phyloP scores from a whole-genome alignment of 1,140 invertebrate species.

The Drosophila arawakana region DNA sequence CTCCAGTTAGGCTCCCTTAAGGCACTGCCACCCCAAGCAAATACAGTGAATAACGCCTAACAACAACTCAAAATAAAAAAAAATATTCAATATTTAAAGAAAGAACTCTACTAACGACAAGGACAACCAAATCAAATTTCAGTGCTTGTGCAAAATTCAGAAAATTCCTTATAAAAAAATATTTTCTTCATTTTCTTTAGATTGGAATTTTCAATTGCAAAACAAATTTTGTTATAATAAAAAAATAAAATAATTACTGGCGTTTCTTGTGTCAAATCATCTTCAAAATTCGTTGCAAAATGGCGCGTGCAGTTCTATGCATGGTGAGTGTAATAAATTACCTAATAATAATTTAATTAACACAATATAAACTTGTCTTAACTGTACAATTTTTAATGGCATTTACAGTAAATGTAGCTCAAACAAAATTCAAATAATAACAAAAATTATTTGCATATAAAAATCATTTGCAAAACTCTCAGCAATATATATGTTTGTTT shows the following conservation, averaged over 20 bases:
- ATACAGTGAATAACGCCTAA: slow-evolving; percentile 45
- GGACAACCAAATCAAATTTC: slow-evolving; percentile 31
- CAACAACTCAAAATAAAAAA: slow-evolving; percentile 16
- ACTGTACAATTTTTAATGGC: slow-evolving; percentile 9
- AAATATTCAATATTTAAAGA: slow-evolving; percentile 23
- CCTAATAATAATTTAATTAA: slow-evolving; percentile 1
- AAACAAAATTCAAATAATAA: not conserved
- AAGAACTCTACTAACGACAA: slow-evolving; percentile 29
- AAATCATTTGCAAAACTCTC: no score
- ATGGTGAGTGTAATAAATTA: slow-evolving; percentile 71
- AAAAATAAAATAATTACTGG: slow-evolving; percentile 70
- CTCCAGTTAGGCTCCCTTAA: slow-evolving; percentile 79
- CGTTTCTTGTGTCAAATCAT: slow-evolving; percentile 70
- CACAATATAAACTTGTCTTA: slow-evolving; percentile 1
- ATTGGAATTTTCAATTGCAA: slow-evolving; percentile 72
- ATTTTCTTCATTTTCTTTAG: slow-evolving; percentile 67
- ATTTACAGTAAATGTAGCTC: slow-evolving; percentile 9
- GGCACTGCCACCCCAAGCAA: slow-evolving; percentile 47
- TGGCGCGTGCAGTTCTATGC: slow-evolving; percentile 83
- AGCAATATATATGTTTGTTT: no score
- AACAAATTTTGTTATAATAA: slow-evolving; percentile 52
- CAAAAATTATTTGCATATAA: not conserved
- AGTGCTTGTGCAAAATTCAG: slow-evolving; percentile 33
- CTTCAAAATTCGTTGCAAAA: slow-evolving; percentile 70
- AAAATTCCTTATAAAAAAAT: slow-evolving; percentile 39